Base-by-base conservation (phyloP, 2,888 invertebrate genomes). In the Nomada ruficornis region DNA sequence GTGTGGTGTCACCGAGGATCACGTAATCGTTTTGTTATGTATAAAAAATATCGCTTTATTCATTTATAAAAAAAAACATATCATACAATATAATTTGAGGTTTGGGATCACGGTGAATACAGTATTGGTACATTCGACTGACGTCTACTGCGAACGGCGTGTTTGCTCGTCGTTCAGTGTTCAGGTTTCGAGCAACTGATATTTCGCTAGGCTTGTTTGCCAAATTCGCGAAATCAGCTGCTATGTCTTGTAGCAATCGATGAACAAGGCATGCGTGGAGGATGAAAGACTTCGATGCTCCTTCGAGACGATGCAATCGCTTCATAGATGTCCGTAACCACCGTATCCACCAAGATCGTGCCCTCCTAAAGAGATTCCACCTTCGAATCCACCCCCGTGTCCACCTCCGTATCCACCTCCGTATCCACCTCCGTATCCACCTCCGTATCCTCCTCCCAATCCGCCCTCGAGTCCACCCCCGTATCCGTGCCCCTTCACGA, bases 41-140 rank as follows among this genome's bases (percentile, higher is more conserved):
- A 88, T 76, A 88, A 88, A 87, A 86, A 86, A 88, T 86, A 86
- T 86, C 71, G 80, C 72, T 89, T 89, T 89, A 88, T 89, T 88
- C 74, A 79, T 87, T 84, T 83, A 87, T 74, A 82, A 63, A 65
- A 70, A 71, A 77, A 69, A 67, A 59, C 50, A 68, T 82, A 76
- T 82, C 44, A 65, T 87, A 87, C 80, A 84, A 73, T 89, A 88
- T 65, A 88, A 86, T 84, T 76, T 73, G 76, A 86, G 72, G 78
- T 77, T 85, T 36, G 60, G 84, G 75, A 86, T 84, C 79, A 72
- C 84, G 83, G 65, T 82, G 80, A 86, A 85, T 85, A 88, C 81
- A 88, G 84, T 82, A 82, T 87, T 73, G 83, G 75, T 84, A 75
- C 71, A 79, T 87, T 80, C 77, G 73, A 71, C 77, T 54, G 80